These are phyloP conservation scores for Conomelus anceps DNA, from an alignment of 2,888 invertebrate species.

Conservation along the genomic window DNA sequence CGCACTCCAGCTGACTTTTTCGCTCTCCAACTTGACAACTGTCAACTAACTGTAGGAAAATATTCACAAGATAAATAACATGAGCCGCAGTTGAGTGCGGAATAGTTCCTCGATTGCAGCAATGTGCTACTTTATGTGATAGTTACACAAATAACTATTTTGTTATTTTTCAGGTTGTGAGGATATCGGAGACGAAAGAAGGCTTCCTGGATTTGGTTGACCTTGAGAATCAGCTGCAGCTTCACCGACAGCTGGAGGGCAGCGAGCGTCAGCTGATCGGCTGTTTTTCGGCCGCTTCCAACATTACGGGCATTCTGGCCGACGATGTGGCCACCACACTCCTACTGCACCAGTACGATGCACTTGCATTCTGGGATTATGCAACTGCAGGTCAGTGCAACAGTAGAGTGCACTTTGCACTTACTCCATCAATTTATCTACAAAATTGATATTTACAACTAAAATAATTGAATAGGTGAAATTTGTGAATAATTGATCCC, in stretches of 20 bases:
- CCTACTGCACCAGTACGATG: conserved; percentile 73
- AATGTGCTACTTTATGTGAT: too few relatives aligned
- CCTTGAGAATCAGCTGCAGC: conserved; percentile 59
- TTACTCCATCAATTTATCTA: too few relatives aligned
- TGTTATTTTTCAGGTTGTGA: conserved; percentile 55
- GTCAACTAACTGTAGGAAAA: too few relatives aligned
- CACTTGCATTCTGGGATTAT: conserved; percentile 84
- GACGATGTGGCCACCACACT: conserved; percentile 77
- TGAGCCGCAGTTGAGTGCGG: too few relatives aligned
- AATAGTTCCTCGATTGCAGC: too few relatives aligned
- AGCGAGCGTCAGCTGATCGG: conserved; percentile 65
- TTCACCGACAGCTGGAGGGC: conserved; percentile 45
- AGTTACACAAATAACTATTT: neutral
- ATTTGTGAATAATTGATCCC: too few relatives aligned
- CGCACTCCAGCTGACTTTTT: too few relatives aligned
- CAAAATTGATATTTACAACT: too few relatives aligned
- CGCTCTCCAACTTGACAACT: too few relatives aligned
- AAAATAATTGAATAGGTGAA: too few relatives aligned
- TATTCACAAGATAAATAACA: too few relatives aligned
- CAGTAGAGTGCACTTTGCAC: neutral
- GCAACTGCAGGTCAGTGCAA: conserved; percentile 59
- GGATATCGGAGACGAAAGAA: conserved; percentile 69
- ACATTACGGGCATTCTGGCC: conserved; percentile 79
- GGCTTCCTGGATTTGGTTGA: conserved; percentile 73
- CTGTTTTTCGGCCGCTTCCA: conserved; percentile 79